These are phyloP conservation scores for Bufo gargarizans DNA, from an alignment of 2,113 vertebrate genomes.

Conservation along the genomic window DNA sequence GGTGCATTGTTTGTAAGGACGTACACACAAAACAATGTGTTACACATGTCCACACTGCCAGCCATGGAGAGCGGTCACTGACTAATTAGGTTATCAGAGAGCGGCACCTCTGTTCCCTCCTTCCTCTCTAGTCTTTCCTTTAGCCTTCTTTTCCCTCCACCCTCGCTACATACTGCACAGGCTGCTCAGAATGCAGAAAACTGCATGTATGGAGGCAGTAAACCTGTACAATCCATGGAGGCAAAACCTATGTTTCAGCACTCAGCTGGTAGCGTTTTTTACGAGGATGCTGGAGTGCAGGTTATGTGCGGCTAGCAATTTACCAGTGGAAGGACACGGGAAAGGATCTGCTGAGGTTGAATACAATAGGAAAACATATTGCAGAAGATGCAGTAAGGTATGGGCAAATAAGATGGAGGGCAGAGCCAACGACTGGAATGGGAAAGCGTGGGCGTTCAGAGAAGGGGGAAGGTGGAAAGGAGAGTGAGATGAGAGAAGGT, in stretches of 20 bases:
- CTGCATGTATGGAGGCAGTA: background rate
- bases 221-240: background rate
- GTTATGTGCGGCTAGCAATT: background rate
- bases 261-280: background rate
- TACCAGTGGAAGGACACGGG: background rate
- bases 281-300: background rate
- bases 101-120: constrained; percentile 16
- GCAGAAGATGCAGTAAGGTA: constrained; percentile 14
- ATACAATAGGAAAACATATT: background rate
- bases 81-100: constrained; percentile 44
- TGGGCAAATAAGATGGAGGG: constrained; percentile 12
- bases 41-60: background rate
- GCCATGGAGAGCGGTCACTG: constrained; percentile 22
- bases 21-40: constrained; percentile 10
- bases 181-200: constrained; percentile 46
- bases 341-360: background rate
- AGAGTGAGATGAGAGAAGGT: constrained; percentile 14
- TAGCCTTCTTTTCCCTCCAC: constrained; percentile 26
- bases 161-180: constrained; percentile 49
- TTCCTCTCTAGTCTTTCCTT: constrained; percentile 40
- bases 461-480: constrained; percentile 30
- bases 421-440: background rate
- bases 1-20: background rate
- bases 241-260: background rate
- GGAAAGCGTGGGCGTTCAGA: constrained; percentile 42